Conservation (phyloP, 2,113 vertebrate species). For the Corydoras maculifer region DNA sequence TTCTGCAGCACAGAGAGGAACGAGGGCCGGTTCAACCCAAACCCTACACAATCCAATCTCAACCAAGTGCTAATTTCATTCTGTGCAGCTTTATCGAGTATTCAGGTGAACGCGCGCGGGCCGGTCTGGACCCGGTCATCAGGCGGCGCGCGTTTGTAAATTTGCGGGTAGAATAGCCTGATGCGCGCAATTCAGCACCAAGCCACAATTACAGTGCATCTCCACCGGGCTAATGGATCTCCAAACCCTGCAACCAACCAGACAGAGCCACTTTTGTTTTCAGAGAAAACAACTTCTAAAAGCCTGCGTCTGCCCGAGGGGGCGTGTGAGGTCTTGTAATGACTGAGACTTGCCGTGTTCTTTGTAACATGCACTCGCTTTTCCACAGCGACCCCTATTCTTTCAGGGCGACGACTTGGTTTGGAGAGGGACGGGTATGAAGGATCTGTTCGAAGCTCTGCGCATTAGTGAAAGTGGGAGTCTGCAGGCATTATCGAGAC, state of each 20-base stretch:
- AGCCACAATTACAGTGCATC: constrained; percentile 42
- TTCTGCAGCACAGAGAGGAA: too few species aligned
- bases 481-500: constrained; percentile 25
- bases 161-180: constrained; percentile 32
- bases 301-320: constrained; percentile 2
- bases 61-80: constrained; percentile 12
- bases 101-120: constrained; percentile 27
- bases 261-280: constrained; percentile 33
- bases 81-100: background rate
- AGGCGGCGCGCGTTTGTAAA: constrained; percentile 8
- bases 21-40: too few species aligned
- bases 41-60: background rate
- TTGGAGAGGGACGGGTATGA: background rate
- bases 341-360: constrained; percentile 16
- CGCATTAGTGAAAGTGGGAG: background rate
- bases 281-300: constrained; percentile 34
- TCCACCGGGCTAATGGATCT: constrained; percentile 37
- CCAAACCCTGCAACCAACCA: constrained; percentile 25
- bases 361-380: background rate
- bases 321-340: constrained; percentile 5
- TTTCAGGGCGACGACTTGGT: constrained; percentile 4
- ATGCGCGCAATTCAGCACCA: constrained; percentile 34
- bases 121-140: constrained; percentile 11
- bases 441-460: constrained; percentile 1
- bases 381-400: background rate